phyloP scores from a whole-genome alignment of 2,113 vertebrate genomes.

The human (Homo sapiens) region DNA sequence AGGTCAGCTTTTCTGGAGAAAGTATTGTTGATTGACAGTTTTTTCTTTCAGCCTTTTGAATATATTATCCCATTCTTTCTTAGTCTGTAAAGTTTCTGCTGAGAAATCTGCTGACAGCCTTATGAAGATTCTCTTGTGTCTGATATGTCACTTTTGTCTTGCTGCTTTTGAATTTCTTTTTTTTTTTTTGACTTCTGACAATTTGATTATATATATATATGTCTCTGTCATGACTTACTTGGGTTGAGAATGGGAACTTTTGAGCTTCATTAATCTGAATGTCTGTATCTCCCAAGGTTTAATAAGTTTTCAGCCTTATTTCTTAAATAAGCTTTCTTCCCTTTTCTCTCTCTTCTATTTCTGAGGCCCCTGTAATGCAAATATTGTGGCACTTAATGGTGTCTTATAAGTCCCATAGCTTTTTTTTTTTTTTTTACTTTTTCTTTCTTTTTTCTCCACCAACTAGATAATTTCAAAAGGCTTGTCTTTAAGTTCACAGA shows the following conservation, averaged over 20 bases:
- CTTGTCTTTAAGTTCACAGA: neutral
- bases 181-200: neutral
- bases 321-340: neutral
- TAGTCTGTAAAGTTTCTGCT: neutral
- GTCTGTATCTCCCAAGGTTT: neutral
- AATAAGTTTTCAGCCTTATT: neutral
- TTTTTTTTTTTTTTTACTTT: neutral
- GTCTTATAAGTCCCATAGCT: neutral
- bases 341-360: neutral
- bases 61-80: neutral
- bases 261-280: neutral
- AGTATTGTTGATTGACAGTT: neutral
- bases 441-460: neutral
- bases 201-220: neutral
- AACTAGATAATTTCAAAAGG: neutral
- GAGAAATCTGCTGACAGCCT: neutral
- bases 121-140: neutral
- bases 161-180: neutral
- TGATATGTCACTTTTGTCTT: neutral
- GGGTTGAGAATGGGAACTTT: neutral
- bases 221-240: neutral
- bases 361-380: neutral
- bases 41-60: neutral
- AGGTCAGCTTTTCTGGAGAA: neutral
- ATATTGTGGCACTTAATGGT: neutral